These are phyloP conservation scores for Cryptotermes secundus DNA, from an alignment of 1,140 invertebrate species.

Conservation along the genomic window DNA sequence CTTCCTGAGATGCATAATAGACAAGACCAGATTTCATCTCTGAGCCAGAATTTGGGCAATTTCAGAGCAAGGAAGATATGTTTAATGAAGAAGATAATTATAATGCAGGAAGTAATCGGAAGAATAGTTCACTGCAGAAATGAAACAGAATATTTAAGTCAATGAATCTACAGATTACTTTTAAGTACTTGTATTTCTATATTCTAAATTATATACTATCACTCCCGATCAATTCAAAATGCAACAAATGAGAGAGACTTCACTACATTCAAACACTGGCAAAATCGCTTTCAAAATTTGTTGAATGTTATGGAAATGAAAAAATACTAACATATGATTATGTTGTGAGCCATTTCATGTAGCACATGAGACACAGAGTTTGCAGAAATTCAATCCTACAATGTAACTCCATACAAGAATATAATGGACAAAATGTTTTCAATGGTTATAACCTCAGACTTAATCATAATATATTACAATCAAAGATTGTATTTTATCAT, in stretches of 20 bases:
- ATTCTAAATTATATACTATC: background rate
- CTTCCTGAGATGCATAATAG: too few relatives aligned
- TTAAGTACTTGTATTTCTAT: background rate
- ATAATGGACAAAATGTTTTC: constrained; percentile 16
- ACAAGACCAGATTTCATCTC: too few relatives aligned
- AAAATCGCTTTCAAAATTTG: background rate
- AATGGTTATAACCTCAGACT: background rate
- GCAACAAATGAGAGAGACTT: constrained; percentile 2
- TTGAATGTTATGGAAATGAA: background rate
- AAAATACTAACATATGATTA: background rate
- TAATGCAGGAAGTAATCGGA: too few relatives aligned
- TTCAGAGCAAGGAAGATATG: too few relatives aligned
- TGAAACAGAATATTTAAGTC: too few relatives aligned
- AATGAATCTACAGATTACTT: background rate
- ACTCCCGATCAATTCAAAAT: background rate
- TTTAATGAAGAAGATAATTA: too few relatives aligned
- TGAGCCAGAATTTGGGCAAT: too few relatives aligned
- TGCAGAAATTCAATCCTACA: background rate
- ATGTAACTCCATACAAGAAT: background rate
- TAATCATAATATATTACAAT: constrained; percentile 4
- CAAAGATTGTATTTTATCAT: background rate
- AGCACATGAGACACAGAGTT: background rate
- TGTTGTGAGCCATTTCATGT: background rate
- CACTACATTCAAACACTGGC: background rate
- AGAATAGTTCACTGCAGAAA: too few relatives aligned